Base-by-base conservation (phyloP, 35 echinoderm and acorn worm genomes). In the Ptychodera flava region DNA sequence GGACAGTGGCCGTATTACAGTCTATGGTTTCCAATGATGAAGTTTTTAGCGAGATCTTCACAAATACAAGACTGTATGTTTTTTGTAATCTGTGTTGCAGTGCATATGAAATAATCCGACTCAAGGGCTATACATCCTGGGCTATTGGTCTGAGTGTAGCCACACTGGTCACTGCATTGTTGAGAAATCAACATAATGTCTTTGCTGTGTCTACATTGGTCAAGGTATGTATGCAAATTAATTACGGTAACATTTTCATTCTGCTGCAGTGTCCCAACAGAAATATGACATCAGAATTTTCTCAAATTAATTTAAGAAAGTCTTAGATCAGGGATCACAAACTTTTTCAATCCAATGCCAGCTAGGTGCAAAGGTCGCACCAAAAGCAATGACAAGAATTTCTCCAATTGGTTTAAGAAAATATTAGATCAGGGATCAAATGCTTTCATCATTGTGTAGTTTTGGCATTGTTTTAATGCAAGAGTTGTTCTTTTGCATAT, bases 91-190 rank as follows among this genome's bases (percentile, higher is more conserved):
- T n/a, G n/a, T n/a, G n/a, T 34, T 31, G 28, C 45, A 97, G 94
- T 97, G 94, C 94, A 30, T 97, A 97, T 89, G 91, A 97, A 78
- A 90, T 97, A 36, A 97, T 97, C 78, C 83, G 88, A 35, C 33
- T 97, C 28, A 97, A 97, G 52, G 94, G 94, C 15, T 97, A 97
- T 84, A 97, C 94, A 34, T 97, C 94, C 15, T 97, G 94, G 94
- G 94, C 94, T 16, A 97, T 97, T 75, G 94, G 94, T 78, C 79
- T 97, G 0, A 97, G 94, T 79, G 92, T 93, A 35, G 83, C 87
- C 31, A 82, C 86, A 0, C 78, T 97, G 16, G 88, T 91, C 16
- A 27, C 79, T 12, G 35, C 91, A 35, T 78, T 97, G 16, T 75
- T 97, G 1, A 33, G 91, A 22, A 97, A 97, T 78, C 86, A 93